Evolutionary conservation across 2,797 vertebrate genomes (phyloP), one percentile per base, ranked within the genome.

Genomic region (Melanotaenia parkinsoni): DNA sequence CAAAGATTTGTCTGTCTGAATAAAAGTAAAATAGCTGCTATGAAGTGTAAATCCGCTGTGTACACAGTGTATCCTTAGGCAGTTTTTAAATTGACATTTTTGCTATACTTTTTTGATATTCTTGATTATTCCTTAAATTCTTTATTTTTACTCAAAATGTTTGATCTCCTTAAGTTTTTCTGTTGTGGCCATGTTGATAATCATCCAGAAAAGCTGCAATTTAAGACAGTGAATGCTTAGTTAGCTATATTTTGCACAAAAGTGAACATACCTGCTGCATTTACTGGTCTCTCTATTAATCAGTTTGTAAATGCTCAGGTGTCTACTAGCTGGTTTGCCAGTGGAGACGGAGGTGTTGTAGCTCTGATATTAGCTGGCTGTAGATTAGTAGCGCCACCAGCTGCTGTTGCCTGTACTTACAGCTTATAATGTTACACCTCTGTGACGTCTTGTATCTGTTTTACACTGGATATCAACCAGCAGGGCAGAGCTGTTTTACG

Each of bases 391-490:
- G 35, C 26, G 24, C 70, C 72, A 77, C 64, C 78, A 80, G 83
- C 80, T 89, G 85, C 73, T 80, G 66, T 76, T 56, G 8, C 74
- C 35, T 80, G 60, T 0, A 61, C 22, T 80, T 20, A 30, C 63
- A 67, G 45, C 47, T 70, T 40, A 74, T 80, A 65, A 45, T 64
- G 57, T 84, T 75, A 76, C 70, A 68, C 62, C 70, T 66, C 67
- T 35, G 14, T 47, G 50, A 59, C 53, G 54, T 50, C 38, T 67
- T 5, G 38, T 59, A 26, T 74, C 45, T 54, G 6, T 65, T 45
- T 57, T 53, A 7, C 26, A 40, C 53, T n/a, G 67, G 68, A 60
- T 67, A 56, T 71, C 12, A 40, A n/a, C 13, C 35, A 62, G 22
- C 59, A 35, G 30, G 11, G 16, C 57, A 24, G 30, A 18, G 3